Evolutionary conservation across 2,888 invertebrate genomes (phyloP).

Genomic region (Strigamia transsilvanica): DNA sequence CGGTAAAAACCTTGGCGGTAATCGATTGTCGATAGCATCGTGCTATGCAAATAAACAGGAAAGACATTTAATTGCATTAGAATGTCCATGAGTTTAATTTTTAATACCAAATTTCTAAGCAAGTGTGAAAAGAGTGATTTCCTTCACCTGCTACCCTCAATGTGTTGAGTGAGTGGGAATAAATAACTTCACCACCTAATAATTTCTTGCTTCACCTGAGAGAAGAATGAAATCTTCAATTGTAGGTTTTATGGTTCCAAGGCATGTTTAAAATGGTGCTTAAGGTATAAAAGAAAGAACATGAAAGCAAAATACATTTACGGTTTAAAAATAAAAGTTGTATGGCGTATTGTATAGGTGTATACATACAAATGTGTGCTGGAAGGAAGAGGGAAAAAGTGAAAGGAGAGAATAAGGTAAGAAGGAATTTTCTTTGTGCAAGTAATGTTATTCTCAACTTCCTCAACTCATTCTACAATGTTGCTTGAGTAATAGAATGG

Average conservation of each 20-base stretch:
- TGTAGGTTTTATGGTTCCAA: conserved; percentile 27
- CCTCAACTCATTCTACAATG: conserved; percentile 39
- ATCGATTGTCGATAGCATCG: no score
- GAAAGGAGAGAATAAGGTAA: background rate
- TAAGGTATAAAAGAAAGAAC: background rate
- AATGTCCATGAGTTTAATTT: no score
- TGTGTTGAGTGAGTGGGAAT: conserved; percentile 31
- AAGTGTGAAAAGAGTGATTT: background rate
- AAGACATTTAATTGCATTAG: no score
- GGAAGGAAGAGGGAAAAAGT: background rate
- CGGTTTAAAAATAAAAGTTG: background rate
- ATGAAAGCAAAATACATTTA: conserved; percentile 20
- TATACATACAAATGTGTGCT: background rate
- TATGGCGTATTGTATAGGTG: background rate
- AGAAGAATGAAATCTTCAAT: conserved; percentile 1
- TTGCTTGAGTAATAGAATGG: conserved; percentile 44
- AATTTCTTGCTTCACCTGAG: background rate
- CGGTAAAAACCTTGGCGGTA: no score
- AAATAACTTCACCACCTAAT: conserved; percentile 32
- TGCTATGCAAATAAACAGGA: no score
- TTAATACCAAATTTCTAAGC: background rate
- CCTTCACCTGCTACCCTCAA: background rate
- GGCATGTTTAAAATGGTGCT: conserved; percentile 23
- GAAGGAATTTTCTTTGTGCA: conserved; percentile 17
- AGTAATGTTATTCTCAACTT: conserved; percentile 40